Conservation (phyloP, 2,113 vertebrate genomes). For the Strigops habroptila region DNA sequence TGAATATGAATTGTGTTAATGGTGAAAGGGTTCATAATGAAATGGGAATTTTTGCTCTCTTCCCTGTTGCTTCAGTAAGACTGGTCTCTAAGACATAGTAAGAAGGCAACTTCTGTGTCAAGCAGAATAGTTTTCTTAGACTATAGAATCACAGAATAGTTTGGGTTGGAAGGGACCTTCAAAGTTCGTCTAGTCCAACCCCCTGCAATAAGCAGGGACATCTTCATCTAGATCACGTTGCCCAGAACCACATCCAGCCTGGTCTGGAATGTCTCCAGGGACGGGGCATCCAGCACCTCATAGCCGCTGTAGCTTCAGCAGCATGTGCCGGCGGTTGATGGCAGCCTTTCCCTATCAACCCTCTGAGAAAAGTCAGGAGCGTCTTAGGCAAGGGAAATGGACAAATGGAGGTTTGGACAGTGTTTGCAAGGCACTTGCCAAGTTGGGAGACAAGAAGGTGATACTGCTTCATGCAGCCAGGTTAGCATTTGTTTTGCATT, state of each 20-base stretch:
- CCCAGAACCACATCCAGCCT: not conserved
- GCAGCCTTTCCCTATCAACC: too few relatives aligned
- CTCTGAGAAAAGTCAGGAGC: not conserved
- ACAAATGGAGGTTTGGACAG: not conserved
- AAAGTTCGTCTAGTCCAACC: not conserved
- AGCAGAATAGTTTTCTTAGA: not conserved
- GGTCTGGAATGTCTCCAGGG: not conserved
- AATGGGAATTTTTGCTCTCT: not conserved
- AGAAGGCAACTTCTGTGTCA: not conserved
- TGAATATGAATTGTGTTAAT: not conserved
- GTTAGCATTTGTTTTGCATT: not conserved
- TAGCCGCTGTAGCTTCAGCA: not conserved
- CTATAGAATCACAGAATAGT: not conserved
- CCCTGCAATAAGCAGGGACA: not conserved
- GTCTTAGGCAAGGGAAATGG: not conserved
- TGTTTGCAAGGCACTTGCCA: not conserved
- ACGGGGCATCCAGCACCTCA: not conserved
- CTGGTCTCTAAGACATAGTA: not conserved
- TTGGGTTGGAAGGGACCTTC: not conserved
- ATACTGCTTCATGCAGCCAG: too few relatives aligned
- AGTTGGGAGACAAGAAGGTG: not conserved
- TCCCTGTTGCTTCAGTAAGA: not conserved
- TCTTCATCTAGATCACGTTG: not conserved
- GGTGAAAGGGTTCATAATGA: not conserved
- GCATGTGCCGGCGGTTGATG: rapidly evolving